Conservation (phyloP, 92 coral and sea anemone species). For the Ricordea florida region DNA sequence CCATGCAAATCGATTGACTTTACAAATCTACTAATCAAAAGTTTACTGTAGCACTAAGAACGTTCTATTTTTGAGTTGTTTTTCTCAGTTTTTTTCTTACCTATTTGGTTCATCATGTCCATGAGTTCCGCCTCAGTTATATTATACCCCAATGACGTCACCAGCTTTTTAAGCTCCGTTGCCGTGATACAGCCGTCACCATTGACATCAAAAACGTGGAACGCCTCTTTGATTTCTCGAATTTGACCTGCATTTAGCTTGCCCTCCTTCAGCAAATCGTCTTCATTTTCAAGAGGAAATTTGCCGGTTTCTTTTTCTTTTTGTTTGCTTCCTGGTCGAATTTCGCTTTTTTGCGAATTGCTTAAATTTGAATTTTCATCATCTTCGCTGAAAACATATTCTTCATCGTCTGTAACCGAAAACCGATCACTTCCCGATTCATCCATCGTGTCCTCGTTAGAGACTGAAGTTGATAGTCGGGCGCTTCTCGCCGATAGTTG, state of each 20-base stretch:
- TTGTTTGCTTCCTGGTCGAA: background rate
- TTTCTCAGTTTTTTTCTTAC: conserved; percentile 35
- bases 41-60: no score
- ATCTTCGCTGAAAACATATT: conserved; percentile 40
- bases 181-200: conserved; percentile 97
- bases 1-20: no score
- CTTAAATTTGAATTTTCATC: no score
- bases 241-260: conserved; percentile 45
- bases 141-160: conserved; percentile 94
- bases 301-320: background rate
- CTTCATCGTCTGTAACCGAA: conserved; percentile 66
- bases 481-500: conserved; percentile 38
- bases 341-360: conserved; percentile 15
- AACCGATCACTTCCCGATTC: conserved; percentile 69
- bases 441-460: conserved; percentile 28
- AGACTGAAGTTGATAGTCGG: conserved; percentile 38
- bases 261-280: background rate
- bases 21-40: no score
- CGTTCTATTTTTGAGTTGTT: no score
- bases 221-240: conserved; percentile 92
- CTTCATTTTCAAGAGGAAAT: conserved; percentile 6
- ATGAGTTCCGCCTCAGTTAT: conserved; percentile 98
- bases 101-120: conserved; percentile 99
- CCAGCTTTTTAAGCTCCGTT: conserved; percentile 85
- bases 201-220: conserved; percentile 87